Base-by-base conservation (phyloP, 2,797 vertebrate genomes). In the Protosalanx chinensis region DNA sequence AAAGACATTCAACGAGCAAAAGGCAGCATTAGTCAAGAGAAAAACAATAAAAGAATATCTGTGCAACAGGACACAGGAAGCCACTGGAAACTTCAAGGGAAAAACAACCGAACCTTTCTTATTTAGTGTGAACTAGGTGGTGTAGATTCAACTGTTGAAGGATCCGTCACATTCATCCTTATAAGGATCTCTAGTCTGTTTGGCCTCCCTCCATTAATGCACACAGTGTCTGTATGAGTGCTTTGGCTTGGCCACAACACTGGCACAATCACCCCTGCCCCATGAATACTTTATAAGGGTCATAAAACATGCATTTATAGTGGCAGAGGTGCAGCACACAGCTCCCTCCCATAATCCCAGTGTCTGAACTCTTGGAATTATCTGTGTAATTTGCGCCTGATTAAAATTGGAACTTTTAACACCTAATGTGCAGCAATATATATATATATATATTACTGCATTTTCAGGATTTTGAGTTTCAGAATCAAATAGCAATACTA, bases 231-330 rank as follows among this genome's bases (percentile, higher is more conserved):
- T 62, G 70, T 61, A 79, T 72, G 68, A 66, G 59, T 67, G 78
- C 23, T 41, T 7, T 78, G 70, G 75, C 67, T 73, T 62, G 53
- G 57, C 62, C 35, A 74, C 82, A 81, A 82, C 76, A 82, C 65
- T 64, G 72, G 49, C 79, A 69, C 66, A 70, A 80, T 75, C 81
- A 80, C 75, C 71, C 49, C 65, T 77, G 76, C 73, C 64, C 67
- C 71, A 76, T 80, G 79, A 84, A 85, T 77, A 76, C 79, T 87
- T 87, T 77, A 90, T 83, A 74, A 73, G 37, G 56, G 77, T 68
- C 79, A 82, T 88, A 87, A 85, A 90, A 73, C 68, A 69, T 76
- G 49, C 76, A 84, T 78, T 85, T 86, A 84, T 74, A 76, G 74
- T 74, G 71, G 70, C 61, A 74, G 69, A 78, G 64, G 72, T 61